These are phyloP conservation scores for Fulmarus glacialis DNA, from an alignment of 2,113 vertebrate genomes.

Conservation along the genomic window DNA sequence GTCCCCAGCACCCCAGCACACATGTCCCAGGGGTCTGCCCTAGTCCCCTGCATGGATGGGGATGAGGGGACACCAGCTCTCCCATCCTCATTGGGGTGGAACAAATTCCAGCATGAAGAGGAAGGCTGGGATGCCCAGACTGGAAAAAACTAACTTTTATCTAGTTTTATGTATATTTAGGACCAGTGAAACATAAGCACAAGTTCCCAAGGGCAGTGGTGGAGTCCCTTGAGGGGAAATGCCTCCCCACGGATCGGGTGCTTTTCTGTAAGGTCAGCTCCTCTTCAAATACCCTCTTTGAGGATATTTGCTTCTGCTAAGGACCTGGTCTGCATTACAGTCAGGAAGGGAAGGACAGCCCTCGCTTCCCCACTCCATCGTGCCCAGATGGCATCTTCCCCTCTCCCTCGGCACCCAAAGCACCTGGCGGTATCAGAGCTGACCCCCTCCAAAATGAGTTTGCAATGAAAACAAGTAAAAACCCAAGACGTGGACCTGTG, in stretches of 20 bases:
- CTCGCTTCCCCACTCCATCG: background rate
- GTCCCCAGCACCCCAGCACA: background rate
- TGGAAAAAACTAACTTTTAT: background rate
- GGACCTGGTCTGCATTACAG: background rate
- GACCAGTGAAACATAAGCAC: background rate
- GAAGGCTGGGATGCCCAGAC: background rate
- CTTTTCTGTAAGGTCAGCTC: background rate
- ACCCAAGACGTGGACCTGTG: background rate
- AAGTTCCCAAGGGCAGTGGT: background rate
- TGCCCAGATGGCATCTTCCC: background rate
- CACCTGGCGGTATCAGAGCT: background rate
- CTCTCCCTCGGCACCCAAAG: background rate
- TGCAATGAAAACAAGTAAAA: background rate
- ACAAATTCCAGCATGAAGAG: background rate
- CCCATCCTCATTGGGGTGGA: accelerated
- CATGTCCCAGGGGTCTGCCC: background rate
- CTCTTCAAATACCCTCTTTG: background rate
- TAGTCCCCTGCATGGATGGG: background rate
- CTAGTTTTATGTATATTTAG: background rate
- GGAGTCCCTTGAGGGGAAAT: background rate
- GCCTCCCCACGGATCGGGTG: accelerated
- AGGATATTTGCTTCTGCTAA: background rate
- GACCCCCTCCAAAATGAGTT: background rate
- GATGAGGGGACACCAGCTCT: background rate
- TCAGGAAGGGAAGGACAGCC: background rate